Conservation (phyloP, 2,888 invertebrate species). For the Drosophila bunnanda region DNA sequence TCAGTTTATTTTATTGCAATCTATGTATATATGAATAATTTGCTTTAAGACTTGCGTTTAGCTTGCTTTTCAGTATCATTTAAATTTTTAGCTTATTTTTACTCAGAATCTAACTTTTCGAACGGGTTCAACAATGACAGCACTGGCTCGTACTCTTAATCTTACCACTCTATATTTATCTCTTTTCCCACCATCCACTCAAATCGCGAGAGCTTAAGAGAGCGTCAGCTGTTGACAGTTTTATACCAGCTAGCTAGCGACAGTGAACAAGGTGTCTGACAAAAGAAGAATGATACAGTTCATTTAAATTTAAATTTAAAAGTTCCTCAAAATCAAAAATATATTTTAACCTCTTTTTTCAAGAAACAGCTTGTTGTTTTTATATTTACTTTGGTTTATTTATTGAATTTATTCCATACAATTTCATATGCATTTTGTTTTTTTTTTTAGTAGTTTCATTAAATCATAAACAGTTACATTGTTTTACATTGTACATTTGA, state of each 20-base stretch:
- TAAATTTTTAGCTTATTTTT: too few species aligned
- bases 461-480: conserved; percentile 73
- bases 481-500: conserved; percentile 79
- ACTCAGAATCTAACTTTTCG: too few species aligned
- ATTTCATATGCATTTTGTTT: conserved; percentile 36
- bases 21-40: too few species aligned
- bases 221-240: neutral
- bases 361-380: neutral
- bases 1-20: too few species aligned
- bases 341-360: rapidly evolving
- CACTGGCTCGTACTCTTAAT: too few species aligned
- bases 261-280: neutral
- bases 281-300: too few species aligned
- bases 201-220: too few species aligned
- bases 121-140: too few species aligned
- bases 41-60: too few species aligned
- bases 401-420: conserved; percentile 73
- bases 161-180: too few species aligned
- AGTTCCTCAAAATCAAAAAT: neutral
- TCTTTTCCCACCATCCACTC: too few species aligned
- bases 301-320: neutral
- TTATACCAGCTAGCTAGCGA: neutral
- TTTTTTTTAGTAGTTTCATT: conserved; percentile 49
- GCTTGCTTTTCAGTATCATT: too few species aligned
- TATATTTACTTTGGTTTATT: conserved; percentile 66